Conservation (phyloP, 2,888 invertebrate species). For the Rhagonycha lutea region DNA sequence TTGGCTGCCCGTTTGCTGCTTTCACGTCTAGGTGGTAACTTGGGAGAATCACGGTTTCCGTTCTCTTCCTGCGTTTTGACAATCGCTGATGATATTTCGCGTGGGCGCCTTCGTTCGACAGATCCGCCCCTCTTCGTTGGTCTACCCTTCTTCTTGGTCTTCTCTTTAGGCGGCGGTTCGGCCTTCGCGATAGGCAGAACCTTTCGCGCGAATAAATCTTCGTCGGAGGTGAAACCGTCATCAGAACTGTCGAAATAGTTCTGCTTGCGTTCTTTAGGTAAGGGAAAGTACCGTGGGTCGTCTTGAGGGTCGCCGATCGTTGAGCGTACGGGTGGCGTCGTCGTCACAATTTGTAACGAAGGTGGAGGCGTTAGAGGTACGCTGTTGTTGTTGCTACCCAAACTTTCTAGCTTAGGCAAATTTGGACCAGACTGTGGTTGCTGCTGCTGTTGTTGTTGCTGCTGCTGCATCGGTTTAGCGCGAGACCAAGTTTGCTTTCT, state of each 20-base stretch:
- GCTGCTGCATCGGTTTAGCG: slow-evolving; percentile 43
- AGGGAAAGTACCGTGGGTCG: slow-evolving; percentile 73
- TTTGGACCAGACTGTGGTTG: slow-evolving; percentile 49
- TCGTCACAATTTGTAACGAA: background rate
- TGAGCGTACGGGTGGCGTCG: slow-evolving; percentile 42
- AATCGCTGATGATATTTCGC: slow-evolving; percentile 38
- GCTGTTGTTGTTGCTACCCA: background rate
- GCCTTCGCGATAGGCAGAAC: slow-evolving; percentile 42
- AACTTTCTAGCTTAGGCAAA: slow-evolving; percentile 15
- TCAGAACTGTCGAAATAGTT: slow-evolving; percentile 71
- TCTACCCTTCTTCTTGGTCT: slow-evolving; percentile 49
- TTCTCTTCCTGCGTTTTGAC: slow-evolving; percentile 33
- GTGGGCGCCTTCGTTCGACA: slow-evolving; percentile 44
- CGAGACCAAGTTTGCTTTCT: slow-evolving; percentile 71
- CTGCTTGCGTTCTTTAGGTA: slow-evolving; percentile 73
- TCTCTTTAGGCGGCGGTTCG: slow-evolving; percentile 33
- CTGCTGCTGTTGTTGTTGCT: slow-evolving; percentile 45
- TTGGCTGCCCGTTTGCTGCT: slow-evolving; percentile 71
- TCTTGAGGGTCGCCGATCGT: slow-evolving; percentile 62
- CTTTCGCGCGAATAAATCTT: slow-evolving; percentile 59
- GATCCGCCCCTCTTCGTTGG: slow-evolving; percentile 56
- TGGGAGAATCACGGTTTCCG: slow-evolving; percentile 28
- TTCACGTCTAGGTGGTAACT: slow-evolving; percentile 64
- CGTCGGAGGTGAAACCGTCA: slow-evolving; percentile 65
- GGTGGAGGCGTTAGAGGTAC: background rate